Percentiles rank a stretch among this genome's conserved stretches.
Conservation (phyloP, 1,140 invertebrate genomes). For the Battus philenor region DNA sequence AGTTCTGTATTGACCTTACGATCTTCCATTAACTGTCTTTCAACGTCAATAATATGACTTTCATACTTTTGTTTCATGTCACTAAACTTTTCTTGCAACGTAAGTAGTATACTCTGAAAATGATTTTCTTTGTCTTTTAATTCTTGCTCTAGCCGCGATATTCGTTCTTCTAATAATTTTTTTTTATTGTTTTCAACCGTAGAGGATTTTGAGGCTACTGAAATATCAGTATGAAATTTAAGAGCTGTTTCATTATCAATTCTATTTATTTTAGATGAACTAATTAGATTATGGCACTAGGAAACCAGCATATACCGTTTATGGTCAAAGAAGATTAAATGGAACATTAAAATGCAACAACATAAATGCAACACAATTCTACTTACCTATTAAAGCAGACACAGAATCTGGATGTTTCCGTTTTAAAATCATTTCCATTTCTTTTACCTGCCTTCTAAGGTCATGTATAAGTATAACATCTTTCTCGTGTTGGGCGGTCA, state of each 20-base stretch:
- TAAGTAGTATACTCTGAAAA: constrained; percentile 81
- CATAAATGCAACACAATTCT: too few species aligned
- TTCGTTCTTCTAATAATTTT: constrained; percentile 82
- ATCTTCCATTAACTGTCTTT: constrained; percentile 79
- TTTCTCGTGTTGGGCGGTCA: constrained; percentile 81
- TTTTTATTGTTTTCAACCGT: constrained; percentile 77
- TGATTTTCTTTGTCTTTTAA: constrained; percentile 81
- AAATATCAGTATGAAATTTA: constrained; percentile 17
- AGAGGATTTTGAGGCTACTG: constrained; percentile 77
- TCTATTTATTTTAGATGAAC: too few species aligned
- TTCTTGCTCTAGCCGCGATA: constrained; percentile 81
- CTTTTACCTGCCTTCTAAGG: constrained; percentile 85
- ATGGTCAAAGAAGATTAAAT: constrained; percentile 1
- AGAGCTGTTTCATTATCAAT: background rate
- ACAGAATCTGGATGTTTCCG: constrained; percentile 88
- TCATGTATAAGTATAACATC: constrained; percentile 83
- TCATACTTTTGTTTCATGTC: constrained; percentile 86
- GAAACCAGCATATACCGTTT: constrained; percentile 1
- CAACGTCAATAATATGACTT: constrained; percentile 83
- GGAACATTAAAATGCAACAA: background rate
- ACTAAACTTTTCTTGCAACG: constrained; percentile 84
- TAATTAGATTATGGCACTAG: too few species aligned
- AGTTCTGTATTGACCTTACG: constrained; percentile 76
- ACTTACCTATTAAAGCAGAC: constrained; percentile 81
- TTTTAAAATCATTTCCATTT: constrained; percentile 87